Percentiles rank a stretch among this genome's conserved stretches.
These are phyloP conservation scores for Bufo bufo DNA, from an alignment of 2,113 vertebrate species.

Conservation along the genomic window DNA sequence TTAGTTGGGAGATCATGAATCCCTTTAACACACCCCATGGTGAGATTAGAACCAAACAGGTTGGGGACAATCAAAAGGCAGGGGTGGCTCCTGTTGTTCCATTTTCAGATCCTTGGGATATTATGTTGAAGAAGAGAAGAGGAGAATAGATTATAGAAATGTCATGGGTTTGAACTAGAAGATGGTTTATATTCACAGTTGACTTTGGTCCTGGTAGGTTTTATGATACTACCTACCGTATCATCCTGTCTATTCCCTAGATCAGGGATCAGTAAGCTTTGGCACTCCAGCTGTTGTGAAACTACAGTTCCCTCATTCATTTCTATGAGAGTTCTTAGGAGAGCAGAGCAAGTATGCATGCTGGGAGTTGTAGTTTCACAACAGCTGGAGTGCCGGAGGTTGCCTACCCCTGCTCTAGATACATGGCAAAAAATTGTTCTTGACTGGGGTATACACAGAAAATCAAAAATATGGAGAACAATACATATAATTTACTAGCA, in stretches of 20 bases:
- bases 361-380: no score
- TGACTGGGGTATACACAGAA: background rate
- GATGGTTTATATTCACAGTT: background rate
- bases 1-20: conserved; percentile 79
- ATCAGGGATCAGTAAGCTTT: background rate
- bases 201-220: background rate
- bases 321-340: no score
- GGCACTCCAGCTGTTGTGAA: no score
- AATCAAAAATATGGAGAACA: background rate
- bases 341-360: no score
- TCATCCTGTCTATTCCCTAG: background rate
- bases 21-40: conserved; percentile 75
- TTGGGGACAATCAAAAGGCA: background rate
- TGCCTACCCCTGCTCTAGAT: background rate
- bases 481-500: background rate
- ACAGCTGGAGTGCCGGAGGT: no score
- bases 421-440: background rate
- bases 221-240: background rate
- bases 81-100: background rate
- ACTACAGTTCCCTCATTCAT: no score
- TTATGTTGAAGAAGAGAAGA: background rate
- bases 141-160: background rate
- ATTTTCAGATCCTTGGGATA: background rate
- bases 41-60: conserved; percentile 62
- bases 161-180: no score